These are phyloP conservation scores for Metopia argyrocephala DNA, from an alignment of 2,888 invertebrate genomes.

Conservation along the genomic window DNA sequence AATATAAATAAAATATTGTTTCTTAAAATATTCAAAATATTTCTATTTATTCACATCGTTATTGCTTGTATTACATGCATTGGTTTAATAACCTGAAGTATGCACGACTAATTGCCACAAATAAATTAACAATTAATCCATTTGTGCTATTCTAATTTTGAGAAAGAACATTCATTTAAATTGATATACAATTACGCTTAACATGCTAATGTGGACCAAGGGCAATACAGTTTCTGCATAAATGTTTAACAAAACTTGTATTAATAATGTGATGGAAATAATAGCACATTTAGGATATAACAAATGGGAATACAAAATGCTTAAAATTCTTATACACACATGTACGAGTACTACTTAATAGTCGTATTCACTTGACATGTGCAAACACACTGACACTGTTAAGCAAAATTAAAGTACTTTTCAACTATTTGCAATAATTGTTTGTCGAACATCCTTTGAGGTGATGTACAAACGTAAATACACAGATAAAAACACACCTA, in stretches of 20 bases:
- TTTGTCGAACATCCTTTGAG: slow-evolving; percentile 54
- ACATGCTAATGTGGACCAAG: slow-evolving; percentile 34
- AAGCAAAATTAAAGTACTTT: slow-evolving; percentile 43
- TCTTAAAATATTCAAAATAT: too few relatives aligned
- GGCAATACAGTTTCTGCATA: slow-evolving; percentile 29
- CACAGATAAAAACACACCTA: background rate
- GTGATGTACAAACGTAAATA: slow-evolving; percentile 1
- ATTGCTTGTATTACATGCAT: too few relatives aligned
- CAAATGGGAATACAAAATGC: background rate
- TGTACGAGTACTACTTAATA: background rate
- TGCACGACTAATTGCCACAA: background rate
- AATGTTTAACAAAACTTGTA: slow-evolving; percentile 3
- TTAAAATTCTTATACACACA: slow-evolving; percentile 9
- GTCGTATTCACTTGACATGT: too few relatives aligned
- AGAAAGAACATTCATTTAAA: background rate
- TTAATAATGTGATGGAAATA: background rate
- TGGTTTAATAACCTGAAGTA: background rate
- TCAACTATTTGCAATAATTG: slow-evolving; percentile 57
- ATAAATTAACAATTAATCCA: background rate
- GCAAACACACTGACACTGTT: background rate
- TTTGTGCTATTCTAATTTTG: slow-evolving; percentile 1
- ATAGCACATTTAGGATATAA: background rate
- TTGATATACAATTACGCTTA: background rate
- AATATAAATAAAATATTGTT: background rate
- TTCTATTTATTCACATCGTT: too few relatives aligned